Percentiles rank a stretch among this genome's conserved stretches.
phyloP scores from a whole-genome alignment of 2,113 vertebrate species.

The Megaceryle maxima region DNA sequence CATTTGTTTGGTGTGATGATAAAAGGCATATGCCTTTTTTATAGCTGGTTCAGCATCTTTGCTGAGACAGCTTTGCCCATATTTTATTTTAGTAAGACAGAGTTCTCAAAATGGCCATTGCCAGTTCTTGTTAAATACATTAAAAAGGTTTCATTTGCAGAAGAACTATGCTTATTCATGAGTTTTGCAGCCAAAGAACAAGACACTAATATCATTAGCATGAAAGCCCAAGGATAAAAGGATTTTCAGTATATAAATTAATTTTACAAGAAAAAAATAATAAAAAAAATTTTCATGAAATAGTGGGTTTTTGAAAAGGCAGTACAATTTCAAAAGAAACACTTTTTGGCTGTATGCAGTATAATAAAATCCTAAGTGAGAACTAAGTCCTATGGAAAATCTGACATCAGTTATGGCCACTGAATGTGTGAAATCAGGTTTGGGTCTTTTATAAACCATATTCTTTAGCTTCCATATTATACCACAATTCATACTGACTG shows the following conservation, averaged over 20 bases:
- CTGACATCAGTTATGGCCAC: neutral
- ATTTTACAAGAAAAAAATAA: neutral
- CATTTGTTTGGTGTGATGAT: neutral
- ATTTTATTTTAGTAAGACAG: neutral
- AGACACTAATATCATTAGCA: neutral
- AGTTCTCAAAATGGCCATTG: neutral
- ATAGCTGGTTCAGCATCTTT: neutral
- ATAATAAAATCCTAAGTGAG: neutral
- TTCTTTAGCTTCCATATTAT: neutral
- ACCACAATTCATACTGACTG: neutral
- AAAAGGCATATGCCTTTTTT: neutral
- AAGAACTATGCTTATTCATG: neutral
- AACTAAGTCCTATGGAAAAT: neutral
- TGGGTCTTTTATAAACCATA: neutral
- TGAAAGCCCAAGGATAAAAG: neutral
- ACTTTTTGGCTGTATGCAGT: neutral
- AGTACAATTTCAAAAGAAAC: neutral
- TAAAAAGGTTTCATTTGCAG: neutral
- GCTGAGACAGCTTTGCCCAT: neutral
- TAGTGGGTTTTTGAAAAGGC: neutral
- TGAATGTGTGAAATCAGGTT: neutral
- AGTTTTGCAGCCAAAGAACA: conserved; percentile 1
- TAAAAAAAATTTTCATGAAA: neutral
- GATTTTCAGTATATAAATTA: neutral
- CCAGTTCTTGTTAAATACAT: conserved; percentile 7